A percentile compares a stretch with the other conserved stretches of the same genome.
Evolutionary conservation across 2,797 vertebrate species (phyloP).

Genomic region (Mus spretus): DNA sequence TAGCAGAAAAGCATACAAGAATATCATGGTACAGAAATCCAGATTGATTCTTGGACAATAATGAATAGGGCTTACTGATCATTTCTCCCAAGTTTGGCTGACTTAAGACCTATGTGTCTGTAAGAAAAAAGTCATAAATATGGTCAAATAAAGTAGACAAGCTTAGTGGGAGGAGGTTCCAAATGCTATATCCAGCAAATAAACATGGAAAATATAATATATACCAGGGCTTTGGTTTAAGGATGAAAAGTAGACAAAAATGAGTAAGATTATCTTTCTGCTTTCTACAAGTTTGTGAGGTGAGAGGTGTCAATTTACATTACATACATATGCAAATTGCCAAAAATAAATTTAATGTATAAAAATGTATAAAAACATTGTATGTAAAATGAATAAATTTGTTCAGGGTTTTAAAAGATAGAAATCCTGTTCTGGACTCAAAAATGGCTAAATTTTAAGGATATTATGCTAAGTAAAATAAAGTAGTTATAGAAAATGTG

Average conservation of each 20-base stretch:
- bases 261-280: background rate
- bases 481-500: background rate
- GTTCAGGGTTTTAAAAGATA: background rate
- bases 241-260: conserved; percentile 26
- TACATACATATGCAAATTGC: background rate
- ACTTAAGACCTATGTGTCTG: conserved; percentile 26
- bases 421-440: background rate
- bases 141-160: background rate
- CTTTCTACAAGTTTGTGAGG: background rate
- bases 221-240: background rate
- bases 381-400: background rate
- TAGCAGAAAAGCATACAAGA: conserved; percentile 43
- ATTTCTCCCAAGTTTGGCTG: background rate
- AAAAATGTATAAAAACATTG: background rate
- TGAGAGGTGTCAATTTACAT: background rate
- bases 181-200: conserved; percentile 8
- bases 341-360: background rate
- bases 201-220: background rate
- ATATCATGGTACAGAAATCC: conserved; percentile 27
- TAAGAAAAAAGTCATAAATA: background rate
- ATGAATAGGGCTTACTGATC: conserved; percentile 29
- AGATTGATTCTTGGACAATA: conserved; percentile 60
- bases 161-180: background rate
- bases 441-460: background rate
- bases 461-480: background rate